A percentile compares a stretch with the other conserved stretches of the same genome.
Evolutionary conservation across 2,888 invertebrate species (phyloP).

Genomic region (Harpalus rufipes): DNA sequence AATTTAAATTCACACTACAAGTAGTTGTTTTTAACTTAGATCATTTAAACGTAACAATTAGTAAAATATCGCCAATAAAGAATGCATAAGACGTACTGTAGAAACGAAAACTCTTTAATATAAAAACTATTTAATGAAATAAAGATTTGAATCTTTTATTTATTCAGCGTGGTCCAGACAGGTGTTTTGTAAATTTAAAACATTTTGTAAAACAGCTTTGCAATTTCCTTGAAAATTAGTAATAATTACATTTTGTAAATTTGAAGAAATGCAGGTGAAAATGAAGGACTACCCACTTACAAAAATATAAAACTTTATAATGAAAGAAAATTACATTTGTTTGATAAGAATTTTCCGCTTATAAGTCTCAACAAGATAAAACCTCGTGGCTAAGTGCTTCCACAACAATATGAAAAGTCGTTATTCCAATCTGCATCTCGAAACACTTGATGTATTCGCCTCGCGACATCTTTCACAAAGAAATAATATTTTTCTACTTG

Average conservation of each 20-base stretch:
- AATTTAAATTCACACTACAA: too few relatives aligned
- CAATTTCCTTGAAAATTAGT: neutral
- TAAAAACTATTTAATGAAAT: too few relatives aligned
- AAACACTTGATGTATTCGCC: slow-evolving; percentile 13
- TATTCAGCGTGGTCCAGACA: neutral
- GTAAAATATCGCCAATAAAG: too few relatives aligned
- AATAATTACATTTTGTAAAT: neutral
- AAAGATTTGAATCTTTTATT: neutral
- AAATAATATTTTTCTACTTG: slow-evolving; percentile 52
- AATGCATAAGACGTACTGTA: too few relatives aligned
- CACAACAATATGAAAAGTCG: slow-evolving; percentile 9
- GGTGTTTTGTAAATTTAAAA: neutral
- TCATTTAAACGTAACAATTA: too few relatives aligned
- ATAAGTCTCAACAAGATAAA: slow-evolving; percentile 21
- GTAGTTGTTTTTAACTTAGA: too few relatives aligned
- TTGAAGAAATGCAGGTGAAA: neutral
- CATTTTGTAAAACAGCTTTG: neutral
- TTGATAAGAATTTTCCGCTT: slow-evolving; percentile 18
- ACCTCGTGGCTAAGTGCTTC: neutral
- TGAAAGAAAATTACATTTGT: slow-evolving; percentile 25
- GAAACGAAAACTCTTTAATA: too few relatives aligned
- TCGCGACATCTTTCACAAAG: slow-evolving; percentile 12
- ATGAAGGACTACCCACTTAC: slow-evolving; percentile 2
- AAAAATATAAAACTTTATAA: slow-evolving; percentile 29
- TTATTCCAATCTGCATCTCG: slow-evolving; percentile 32